Percentiles rank a stretch among this genome's conserved stretches.
phyloP scores from a whole-genome alignment of 2,113 vertebrate species.

The Equus quagga region DNA sequence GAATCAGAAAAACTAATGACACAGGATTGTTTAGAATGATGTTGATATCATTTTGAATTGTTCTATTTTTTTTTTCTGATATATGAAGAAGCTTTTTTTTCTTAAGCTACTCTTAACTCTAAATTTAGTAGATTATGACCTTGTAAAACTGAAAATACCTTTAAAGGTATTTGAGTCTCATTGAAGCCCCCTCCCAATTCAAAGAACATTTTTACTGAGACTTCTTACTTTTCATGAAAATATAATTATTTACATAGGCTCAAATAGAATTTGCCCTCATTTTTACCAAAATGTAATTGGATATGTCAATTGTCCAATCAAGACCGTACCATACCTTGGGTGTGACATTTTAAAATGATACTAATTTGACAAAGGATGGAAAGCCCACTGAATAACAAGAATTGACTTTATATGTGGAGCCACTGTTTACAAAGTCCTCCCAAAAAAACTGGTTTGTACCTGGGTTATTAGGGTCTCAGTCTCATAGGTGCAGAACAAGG shows the following conservation, averaged over 20 bases:
- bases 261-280: not conserved
- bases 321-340: not conserved
- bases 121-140: not conserved
- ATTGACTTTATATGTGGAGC: not conserved
- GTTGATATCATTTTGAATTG: not conserved
- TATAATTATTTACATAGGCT: not conserved
- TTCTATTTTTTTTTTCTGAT: not conserved
- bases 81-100: not conserved
- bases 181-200: not conserved
- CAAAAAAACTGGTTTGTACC: not conserved
- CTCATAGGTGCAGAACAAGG: not conserved
- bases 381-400: not conserved
- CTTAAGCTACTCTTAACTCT: conserved; percentile 15
- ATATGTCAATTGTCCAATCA: not conserved
- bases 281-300: not conserved
- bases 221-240: not conserved
- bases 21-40: not conserved
- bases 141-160: not conserved
- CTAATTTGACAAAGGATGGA: not conserved
- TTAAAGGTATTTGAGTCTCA: not conserved
- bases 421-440: not conserved
- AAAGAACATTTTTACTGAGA: not conserved
- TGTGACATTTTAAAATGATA: not conserved
- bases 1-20: not conserved
- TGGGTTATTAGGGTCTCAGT: not conserved